A percentile compares a stretch with the other conserved stretches of the same genome.
phyloP scores from a whole-genome alignment of 1,140 invertebrate genomes.

The Steinernema khuongi region DNA sequence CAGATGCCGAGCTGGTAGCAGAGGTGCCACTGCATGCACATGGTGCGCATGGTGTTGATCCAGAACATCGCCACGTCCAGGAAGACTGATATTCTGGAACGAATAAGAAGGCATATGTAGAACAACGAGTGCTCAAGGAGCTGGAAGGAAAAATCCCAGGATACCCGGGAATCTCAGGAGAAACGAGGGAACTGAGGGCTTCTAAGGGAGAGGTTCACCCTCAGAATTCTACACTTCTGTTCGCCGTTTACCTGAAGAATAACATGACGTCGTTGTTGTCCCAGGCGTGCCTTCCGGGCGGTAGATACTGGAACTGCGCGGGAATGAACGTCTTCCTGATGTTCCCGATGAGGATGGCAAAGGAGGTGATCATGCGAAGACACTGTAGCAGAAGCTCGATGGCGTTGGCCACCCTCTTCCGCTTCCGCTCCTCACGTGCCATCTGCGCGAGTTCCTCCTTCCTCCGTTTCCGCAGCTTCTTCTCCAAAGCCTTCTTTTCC shows the following conservation, averaged over 20 bases:
- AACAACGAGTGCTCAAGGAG: not conserved
- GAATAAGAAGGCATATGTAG: not conserved
- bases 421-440: conserved; percentile 24
- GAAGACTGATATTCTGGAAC: conserved; percentile 28
- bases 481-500: conserved; percentile 28
- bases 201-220: no score
- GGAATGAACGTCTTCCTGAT: conserved; percentile 39
- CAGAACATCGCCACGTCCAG: conserved; percentile 38
- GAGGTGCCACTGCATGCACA: conserved; percentile 38
- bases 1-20: conserved; percentile 34
- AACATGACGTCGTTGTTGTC: conserved; percentile 5
- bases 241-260: not conserved
- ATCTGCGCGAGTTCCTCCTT: conserved; percentile 30
- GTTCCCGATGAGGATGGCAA: conserved; percentile 34
- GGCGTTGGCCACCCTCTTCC: conserved; percentile 30
- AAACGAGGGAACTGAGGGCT: no score
- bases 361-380: conserved; percentile 36
- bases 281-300: conserved; percentile 8
- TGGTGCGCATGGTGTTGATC: conserved; percentile 32
- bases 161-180: no score
- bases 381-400: conserved; percentile 37
- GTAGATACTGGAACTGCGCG: conserved; percentile 36
- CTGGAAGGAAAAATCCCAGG: no score
- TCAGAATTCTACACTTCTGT: no score
- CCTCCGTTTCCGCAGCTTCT: conserved; percentile 23